A percentile compares a stretch with the other conserved stretches of the same genome.
These are phyloP conservation scores for Phenacoccus solenopsis DNA, from an alignment of 1,140 invertebrate species.

Conservation along the genomic window DNA sequence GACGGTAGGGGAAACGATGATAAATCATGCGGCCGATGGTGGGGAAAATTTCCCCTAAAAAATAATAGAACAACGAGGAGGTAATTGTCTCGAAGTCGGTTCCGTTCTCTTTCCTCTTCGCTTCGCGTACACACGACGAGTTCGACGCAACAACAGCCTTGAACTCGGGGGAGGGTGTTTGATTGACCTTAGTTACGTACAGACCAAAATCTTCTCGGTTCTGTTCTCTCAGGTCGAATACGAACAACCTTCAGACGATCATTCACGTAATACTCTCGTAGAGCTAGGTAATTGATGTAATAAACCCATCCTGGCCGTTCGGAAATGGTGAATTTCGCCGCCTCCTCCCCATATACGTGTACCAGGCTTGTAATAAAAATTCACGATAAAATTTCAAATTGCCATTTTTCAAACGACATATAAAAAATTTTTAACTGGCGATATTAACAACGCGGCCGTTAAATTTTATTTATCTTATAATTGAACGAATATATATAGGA, in stretches of 20 bases:
- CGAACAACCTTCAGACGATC: slow-evolving; percentile 10
- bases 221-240: not conserved
- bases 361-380: not conserved
- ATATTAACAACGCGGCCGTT: not conserved
- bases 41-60: not conserved
- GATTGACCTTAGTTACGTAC: slow-evolving; percentile 12
- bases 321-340: not conserved
- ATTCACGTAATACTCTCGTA: slow-evolving; percentile 10
- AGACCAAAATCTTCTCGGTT: not conserved
- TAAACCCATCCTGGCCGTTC: too few relatives aligned
- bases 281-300: not conserved
- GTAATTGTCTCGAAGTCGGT: slow-evolving; percentile 16
- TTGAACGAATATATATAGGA: not conserved
- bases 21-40: not conserved
- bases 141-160: slow-evolving; percentile 19
- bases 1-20: slow-evolving; percentile 5
- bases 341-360: not conserved
- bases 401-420: not conserved
- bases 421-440: not conserved
- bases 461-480: slow-evolving; percentile 4
- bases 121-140: not conserved
- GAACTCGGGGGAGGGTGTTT: slow-evolving; percentile 21
- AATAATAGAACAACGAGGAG: slow-evolving; percentile 13
- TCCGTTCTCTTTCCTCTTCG: slow-evolving; percentile 5
- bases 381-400: not conserved